Conservation (phyloP, 2,888 invertebrate genomes). For the Lingula anatina region DNA sequence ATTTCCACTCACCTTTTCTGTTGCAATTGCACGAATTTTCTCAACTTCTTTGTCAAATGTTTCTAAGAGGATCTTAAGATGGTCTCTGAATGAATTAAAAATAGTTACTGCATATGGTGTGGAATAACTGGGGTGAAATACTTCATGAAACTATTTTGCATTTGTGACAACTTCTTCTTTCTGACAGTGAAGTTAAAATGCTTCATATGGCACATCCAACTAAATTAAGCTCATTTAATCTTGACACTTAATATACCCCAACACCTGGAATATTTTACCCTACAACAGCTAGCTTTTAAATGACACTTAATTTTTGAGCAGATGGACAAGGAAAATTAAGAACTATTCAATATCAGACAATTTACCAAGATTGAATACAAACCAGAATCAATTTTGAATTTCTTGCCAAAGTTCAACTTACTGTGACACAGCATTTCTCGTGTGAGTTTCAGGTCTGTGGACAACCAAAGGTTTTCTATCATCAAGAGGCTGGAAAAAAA, state of each 20-base stretch:
- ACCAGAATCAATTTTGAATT: too few relatives aligned
- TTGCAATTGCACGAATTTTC: conserved; percentile 39
- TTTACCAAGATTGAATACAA: too few relatives aligned
- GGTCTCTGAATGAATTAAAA: conserved; percentile 58
- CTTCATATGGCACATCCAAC: too few relatives aligned
- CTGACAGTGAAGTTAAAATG: too few relatives aligned
- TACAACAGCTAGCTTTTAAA: too few relatives aligned
- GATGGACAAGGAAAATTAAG: not conserved
- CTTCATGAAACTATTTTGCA: not conserved
- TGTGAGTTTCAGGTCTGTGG: conserved; percentile 36
- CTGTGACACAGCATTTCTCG: conserved; percentile 34
- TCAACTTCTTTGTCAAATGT: conserved; percentile 52
- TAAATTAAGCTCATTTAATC: too few relatives aligned
- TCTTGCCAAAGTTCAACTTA: conserved; percentile 10
- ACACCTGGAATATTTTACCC: too few relatives aligned
- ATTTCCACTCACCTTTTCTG: conserved; percentile 47
- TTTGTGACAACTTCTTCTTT: too few relatives aligned
- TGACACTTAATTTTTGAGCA: too few relatives aligned
- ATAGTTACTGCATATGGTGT: too few relatives aligned
- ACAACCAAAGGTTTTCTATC: conserved; percentile 42
- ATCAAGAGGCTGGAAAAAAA: conserved; percentile 36
- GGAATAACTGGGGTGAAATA: not conserved
- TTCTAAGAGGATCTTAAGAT: conserved; percentile 79
- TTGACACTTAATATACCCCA: too few relatives aligned
- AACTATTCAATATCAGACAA: too few relatives aligned